Percentiles rank a stretch among this genome's conserved stretches.
Conservation (phyloP, 2,797 vertebrate genomes). For the Sphenopsis melanotis region DNA sequence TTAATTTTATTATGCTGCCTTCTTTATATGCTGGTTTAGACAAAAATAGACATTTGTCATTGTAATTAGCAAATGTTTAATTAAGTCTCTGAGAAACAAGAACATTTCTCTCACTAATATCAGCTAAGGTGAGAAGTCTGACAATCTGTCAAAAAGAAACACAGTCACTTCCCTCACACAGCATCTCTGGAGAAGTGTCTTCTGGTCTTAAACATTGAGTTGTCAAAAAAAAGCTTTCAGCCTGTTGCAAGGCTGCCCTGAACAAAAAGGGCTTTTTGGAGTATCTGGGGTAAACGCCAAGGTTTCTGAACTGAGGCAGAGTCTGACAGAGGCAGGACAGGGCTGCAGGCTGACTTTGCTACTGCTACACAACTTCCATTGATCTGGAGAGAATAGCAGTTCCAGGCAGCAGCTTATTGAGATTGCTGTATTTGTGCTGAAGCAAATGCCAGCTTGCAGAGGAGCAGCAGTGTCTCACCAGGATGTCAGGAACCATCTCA, state of each 20-base stretch:
- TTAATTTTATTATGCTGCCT: neutral
- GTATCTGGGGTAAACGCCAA: neutral
- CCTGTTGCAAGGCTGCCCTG: neutral
- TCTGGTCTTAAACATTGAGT: neutral
- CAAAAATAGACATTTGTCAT: slow-evolving; percentile 1
- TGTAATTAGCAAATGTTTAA: slow-evolving; percentile 37
- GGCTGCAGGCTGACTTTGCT: neutral
- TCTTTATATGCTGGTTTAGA: neutral
- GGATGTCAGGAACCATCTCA: neutral
- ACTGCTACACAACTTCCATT: neutral
- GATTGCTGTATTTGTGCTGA: neutral
- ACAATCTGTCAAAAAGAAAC: neutral
- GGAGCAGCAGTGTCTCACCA: neutral
- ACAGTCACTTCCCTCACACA: neutral
- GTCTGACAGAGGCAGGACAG: neutral
- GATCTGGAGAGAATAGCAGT: neutral
- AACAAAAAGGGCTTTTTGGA: neutral
- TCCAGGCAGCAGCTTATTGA: neutral
- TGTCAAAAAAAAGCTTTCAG: neutral
- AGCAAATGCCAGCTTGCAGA: neutral
- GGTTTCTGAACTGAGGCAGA: neutral
- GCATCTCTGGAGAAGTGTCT: neutral
- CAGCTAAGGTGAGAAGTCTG: slow-evolving; percentile 28
- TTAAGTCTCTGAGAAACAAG: slow-evolving; percentile 2
- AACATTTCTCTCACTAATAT: neutral